Conservation (phyloP, 1,140 invertebrate genomes). For the Pectinophora gossypiella region DNA sequence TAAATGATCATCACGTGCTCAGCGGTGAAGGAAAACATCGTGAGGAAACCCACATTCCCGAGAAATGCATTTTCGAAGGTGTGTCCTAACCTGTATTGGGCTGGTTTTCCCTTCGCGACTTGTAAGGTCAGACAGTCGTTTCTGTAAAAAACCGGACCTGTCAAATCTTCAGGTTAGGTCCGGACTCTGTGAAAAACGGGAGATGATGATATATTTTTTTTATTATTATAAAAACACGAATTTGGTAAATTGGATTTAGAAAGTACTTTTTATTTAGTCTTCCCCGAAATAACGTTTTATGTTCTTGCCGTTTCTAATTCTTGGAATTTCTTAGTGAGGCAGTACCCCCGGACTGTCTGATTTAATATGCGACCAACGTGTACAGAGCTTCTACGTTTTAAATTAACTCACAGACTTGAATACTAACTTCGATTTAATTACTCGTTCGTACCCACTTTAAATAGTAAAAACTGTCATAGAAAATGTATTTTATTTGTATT, state of each 20-base stretch:
- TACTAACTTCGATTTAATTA: conserved; percentile 52
- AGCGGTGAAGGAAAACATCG: no score
- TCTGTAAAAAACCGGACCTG: no score
- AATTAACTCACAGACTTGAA: conserved; percentile 55
- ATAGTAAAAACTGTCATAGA: conserved; percentile 14
- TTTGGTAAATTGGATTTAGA: background rate
- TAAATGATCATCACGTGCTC: no score
- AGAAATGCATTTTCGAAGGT: no score
- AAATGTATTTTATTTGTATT: background rate
- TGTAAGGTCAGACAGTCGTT: no score
- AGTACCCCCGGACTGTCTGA: conserved; percentile 34
- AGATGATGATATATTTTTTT: no score
- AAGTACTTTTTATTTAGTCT: background rate
- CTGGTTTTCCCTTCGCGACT: no score
- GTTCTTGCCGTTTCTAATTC: background rate
- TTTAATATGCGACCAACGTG: conserved; percentile 67
- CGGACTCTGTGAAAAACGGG: no score
- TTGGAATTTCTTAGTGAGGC: background rate
- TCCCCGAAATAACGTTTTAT: background rate
- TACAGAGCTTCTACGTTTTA: conserved; percentile 56
- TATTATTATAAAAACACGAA: background rate
- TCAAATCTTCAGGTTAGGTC: no score
- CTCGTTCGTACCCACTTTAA: background rate
- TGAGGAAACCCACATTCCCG: no score
- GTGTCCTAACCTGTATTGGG: no score